Conservation (phyloP, 1,140 invertebrate genomes). For the Macrostomum lignano region DNA sequence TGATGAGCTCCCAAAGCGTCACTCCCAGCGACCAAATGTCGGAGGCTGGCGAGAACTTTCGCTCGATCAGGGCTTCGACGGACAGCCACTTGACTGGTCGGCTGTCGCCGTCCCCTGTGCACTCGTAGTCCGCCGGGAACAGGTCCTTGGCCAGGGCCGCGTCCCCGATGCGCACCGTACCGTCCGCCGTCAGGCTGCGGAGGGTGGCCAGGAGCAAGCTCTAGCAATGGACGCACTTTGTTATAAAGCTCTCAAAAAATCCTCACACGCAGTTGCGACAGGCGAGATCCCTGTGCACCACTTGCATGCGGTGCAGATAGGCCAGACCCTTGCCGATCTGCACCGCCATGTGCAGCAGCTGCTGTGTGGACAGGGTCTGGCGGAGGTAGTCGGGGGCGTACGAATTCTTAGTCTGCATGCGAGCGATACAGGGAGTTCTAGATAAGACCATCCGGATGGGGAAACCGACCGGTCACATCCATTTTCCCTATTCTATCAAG, state of each 20-base stretch:
- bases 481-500: too few species aligned
- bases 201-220: not conserved
- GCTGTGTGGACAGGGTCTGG: slow-evolving; percentile 52
- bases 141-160: slow-evolving; percentile 63
- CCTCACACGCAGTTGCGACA: too few species aligned
- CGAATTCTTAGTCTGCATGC: not conserved
- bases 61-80: slow-evolving; percentile 50
- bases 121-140: slow-evolving; percentile 75
- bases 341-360: slow-evolving; percentile 67
- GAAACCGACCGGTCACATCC: too few species aligned
- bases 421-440: not conserved
- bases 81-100: slow-evolving; percentile 78
- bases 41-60: slow-evolving; percentile 50
- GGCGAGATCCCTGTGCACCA: slow-evolving; percentile 69
- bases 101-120: slow-evolving; percentile 72
- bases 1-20: too few species aligned
- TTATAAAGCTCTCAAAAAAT: not conserved
- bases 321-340: slow-evolving; percentile 55
- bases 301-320: slow-evolving; percentile 59
- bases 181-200: slow-evolving; percentile 50
- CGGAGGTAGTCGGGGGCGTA: not conserved
- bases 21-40: too few species aligned
- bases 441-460: too few species aligned
- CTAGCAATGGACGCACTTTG: not conserved
- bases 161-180: slow-evolving; percentile 61